Percentiles rank a stretch among this genome's conserved stretches.
Conservation (phyloP, 2,888 invertebrate species). For the Lapara coniferarum region DNA sequence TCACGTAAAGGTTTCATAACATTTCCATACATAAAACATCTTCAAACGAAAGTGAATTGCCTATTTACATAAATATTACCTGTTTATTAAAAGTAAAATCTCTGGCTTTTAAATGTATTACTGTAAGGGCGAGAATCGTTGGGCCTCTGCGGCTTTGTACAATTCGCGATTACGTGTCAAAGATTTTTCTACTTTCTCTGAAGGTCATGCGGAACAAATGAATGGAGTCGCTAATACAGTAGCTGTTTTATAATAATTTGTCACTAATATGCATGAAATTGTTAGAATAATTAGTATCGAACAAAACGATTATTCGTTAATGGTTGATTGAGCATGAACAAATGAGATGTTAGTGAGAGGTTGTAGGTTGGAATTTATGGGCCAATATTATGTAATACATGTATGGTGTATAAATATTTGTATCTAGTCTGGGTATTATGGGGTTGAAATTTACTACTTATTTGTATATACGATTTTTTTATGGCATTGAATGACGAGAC, state of each 20-base stretch:
- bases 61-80: constrained; percentile 25
- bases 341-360: neutral
- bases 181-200: constrained; percentile 67
- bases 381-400: too few species aligned
- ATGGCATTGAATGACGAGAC: too few species aligned
- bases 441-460: too few species aligned
- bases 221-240: neutral
- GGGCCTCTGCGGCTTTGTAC: neutral
- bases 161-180: constrained; percentile 57
- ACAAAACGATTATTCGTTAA: neutral
- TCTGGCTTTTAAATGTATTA: neutral
- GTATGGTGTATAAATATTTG: too few species aligned
- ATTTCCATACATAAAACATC: constrained; percentile 25
- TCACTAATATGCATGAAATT: neutral
- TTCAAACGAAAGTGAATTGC: constrained; percentile 12
- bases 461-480: too few species aligned
- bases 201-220: constrained; percentile 60
- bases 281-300: neutral
- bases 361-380: neutral
- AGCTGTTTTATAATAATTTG: neutral
- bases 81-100: constrained; percentile 5
- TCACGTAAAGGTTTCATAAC: constrained; percentile 10
- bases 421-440: too few species aligned
- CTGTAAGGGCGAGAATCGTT: constrained; percentile 1
- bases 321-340: neutral